These are phyloP conservation scores for Actias luna DNA, from an alignment of 2,888 invertebrate species.

Conservation along the genomic window DNA sequence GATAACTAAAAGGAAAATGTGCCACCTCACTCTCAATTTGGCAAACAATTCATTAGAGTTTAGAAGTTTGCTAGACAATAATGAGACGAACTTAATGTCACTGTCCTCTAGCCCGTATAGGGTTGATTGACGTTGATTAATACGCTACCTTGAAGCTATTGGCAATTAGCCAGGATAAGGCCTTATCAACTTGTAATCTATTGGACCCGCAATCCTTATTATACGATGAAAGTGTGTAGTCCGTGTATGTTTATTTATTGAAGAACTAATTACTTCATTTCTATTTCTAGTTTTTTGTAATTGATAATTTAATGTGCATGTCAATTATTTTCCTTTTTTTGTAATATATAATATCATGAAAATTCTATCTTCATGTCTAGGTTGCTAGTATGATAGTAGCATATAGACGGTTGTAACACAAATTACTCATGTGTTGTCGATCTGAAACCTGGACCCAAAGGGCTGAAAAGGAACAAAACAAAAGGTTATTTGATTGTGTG, in stretches of 20 bases:
- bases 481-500: no score
- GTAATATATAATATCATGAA: no score
- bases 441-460: no score
- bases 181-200: conserved; percentile 28
- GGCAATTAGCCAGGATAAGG: conserved; percentile 53
- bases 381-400: no score
- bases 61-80: conserved; percentile 24
- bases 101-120: conserved; percentile 39
- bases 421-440: no score
- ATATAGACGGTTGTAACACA: no score
- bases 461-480: no score
- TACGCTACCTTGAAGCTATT: conserved; percentile 41
- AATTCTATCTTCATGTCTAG: no score
- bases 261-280: no score
- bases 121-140: conserved; percentile 60
- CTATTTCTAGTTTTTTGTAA: no score
- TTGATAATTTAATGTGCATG: no score
- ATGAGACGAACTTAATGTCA: conserved; percentile 26
- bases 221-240: neutral
- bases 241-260: neutral
- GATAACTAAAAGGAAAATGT: conserved; percentile 7
- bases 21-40: conserved; percentile 23
- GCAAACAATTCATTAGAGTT: conserved; percentile 24
- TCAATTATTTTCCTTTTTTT: no score
- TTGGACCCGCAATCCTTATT: conserved; percentile 8